phyloP scores from a whole-genome alignment of 2,797 vertebrate species.

The Pogoniulus pusillus region DNA sequence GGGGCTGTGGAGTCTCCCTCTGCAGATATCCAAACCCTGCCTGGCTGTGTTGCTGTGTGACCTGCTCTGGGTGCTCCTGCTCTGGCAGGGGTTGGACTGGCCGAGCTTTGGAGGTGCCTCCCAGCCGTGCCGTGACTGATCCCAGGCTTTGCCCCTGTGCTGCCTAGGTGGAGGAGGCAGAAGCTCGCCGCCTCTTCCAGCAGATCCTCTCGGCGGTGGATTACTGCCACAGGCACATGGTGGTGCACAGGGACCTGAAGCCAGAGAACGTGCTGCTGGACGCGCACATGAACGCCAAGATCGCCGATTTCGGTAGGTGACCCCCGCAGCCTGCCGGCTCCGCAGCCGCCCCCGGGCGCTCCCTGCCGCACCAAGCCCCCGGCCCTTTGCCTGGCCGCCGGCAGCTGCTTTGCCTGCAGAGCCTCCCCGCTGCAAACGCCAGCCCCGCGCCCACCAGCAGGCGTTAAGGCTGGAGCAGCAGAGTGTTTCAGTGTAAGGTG shows the following conservation, averaged over 20 bases:
- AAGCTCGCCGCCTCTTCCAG: conserved; percentile 95
- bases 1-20: no score
- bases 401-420: conserved; percentile 7
- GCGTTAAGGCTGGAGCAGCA: background rate
- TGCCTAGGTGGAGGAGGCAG: conserved; percentile 90
- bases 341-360: background rate
- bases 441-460: background rate
- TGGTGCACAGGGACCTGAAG: conserved; percentile 98
- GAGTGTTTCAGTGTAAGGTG: background rate
- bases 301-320: conserved; percentile 95
- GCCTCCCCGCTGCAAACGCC: background rate
- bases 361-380: background rate
- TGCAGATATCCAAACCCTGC: no score
- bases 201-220: conserved; percentile 98
- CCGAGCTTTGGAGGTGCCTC: no score
- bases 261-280: conserved; percentile 98
- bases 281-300: conserved; percentile 96
- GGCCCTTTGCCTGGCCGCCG: background rate
- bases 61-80: no score
- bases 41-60: no score
- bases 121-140: no score
- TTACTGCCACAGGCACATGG: conserved; percentile 99
- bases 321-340: conserved; percentile 47
- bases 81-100: no score
- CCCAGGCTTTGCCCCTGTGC: background rate